phyloP scores from a whole-genome alignment of 2,113 vertebrate genomes.

The Tragelaphus scriptus region DNA sequence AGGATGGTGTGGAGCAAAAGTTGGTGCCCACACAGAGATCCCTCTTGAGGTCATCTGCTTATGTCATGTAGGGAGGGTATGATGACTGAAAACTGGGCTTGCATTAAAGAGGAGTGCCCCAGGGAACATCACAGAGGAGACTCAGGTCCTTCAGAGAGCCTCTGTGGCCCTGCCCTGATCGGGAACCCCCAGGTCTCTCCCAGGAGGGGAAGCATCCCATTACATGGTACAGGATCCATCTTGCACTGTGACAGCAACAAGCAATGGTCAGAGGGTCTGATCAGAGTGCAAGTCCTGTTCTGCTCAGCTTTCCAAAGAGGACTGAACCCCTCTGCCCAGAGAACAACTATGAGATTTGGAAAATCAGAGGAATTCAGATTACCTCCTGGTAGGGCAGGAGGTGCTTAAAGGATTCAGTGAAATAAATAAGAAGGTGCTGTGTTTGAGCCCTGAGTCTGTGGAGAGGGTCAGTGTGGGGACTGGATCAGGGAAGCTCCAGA shows the following conservation, averaged over 20 bases:
- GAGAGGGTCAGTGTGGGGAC: background rate
- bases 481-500: background rate
- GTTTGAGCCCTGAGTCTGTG: accelerated
- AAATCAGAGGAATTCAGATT: background rate
- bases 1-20: background rate
- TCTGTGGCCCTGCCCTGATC: background rate
- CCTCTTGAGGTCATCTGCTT: background rate
- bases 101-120: background rate
- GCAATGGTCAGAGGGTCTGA: background rate
- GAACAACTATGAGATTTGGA: no score
- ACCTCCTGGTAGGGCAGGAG: background rate
- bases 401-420: background rate
- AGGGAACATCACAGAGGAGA: background rate
- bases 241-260: background rate
- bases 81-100: background rate
- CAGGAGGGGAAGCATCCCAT: background rate
- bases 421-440: background rate
- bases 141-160: background rate
- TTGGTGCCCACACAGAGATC: background rate
- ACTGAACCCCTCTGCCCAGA: background rate
- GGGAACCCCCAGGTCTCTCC: background rate
- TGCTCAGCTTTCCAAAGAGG: background rate
- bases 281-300: background rate
- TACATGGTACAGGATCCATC: background rate
- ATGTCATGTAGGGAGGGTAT: accelerated